These are phyloP conservation scores for Parambassis ranga DNA, from an alignment of 2,797 vertebrate species.

Conservation along the genomic window DNA sequence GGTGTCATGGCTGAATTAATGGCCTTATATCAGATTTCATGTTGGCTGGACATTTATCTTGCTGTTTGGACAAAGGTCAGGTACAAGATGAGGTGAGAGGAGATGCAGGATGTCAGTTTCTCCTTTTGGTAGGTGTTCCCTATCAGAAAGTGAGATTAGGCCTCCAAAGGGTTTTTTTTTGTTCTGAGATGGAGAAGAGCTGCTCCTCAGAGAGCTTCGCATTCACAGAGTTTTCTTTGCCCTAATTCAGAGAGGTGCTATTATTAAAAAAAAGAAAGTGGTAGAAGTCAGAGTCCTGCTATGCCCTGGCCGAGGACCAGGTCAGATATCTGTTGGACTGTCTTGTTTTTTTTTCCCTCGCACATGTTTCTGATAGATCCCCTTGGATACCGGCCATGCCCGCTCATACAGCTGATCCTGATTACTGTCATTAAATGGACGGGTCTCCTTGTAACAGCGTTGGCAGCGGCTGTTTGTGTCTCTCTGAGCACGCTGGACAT, in stretches of 20 bases:
- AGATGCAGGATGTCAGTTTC: slow-evolving; percentile 41
- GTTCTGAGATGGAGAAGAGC: background rate
- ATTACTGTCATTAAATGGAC: slow-evolving; percentile 46
- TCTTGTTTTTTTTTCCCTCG: slow-evolving; percentile 25
- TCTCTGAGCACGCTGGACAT: slow-evolving; percentile 41
- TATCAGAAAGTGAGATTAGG: slow-evolving; percentile 2
- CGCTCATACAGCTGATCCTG: slow-evolving; percentile 41
- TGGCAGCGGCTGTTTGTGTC: slow-evolving; percentile 23
- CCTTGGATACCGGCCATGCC: slow-evolving; percentile 49
- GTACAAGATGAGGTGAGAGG: slow-evolving; percentile 59
- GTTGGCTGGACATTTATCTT: slow-evolving; percentile 45
- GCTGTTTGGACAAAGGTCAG: slow-evolving; percentile 63
- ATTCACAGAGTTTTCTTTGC: background rate
- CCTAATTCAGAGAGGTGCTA: background rate
- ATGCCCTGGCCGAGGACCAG: slow-evolving; percentile 8
- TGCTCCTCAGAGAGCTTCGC: background rate
- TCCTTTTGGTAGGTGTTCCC: slow-evolving; percentile 12
- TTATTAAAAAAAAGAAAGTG: background rate
- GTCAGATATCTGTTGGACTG: slow-evolving; percentile 25
- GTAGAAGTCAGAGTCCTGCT: background rate
- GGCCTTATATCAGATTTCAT: slow-evolving; percentile 52
- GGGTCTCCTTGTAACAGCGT: slow-evolving; percentile 13
- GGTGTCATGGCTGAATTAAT: slow-evolving; percentile 54
- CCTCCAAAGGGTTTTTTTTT: slow-evolving; percentile 2
- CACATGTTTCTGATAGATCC: slow-evolving; percentile 62